These are phyloP conservation scores for Leptinotarsa tumamoca DNA, from an alignment of 2,888 invertebrate genomes.

Conservation along the genomic window DNA sequence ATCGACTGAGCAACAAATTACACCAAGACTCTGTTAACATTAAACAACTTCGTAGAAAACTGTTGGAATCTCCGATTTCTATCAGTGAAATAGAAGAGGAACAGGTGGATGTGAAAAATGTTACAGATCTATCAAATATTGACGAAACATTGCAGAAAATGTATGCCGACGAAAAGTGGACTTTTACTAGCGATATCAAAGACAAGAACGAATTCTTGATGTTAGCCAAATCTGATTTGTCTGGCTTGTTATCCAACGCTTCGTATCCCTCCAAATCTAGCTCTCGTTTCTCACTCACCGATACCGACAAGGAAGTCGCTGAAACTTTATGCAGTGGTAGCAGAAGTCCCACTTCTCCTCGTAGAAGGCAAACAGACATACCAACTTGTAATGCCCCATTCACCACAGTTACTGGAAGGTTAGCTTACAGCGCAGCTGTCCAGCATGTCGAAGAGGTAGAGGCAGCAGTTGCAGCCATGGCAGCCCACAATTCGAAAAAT, in stretches of 20 bases:
- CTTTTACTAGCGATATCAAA: slow-evolving; percentile 75
- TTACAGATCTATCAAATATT: slow-evolving; percentile 73
- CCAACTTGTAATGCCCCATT: slow-evolving; percentile 72
- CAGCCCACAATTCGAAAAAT: slow-evolving; percentile 61
- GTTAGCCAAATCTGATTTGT: slow-evolving; percentile 65
- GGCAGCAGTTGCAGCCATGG: slow-evolving; percentile 53
- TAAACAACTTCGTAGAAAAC: slow-evolving; percentile 79
- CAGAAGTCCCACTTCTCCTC: slow-evolving; percentile 70
- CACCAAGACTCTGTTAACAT: slow-evolving; percentile 84
- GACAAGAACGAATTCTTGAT: slow-evolving; percentile 73
- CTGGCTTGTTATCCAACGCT: slow-evolving; percentile 65
- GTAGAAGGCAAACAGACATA: slow-evolving; percentile 71
- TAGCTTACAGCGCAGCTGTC: slow-evolving; percentile 77
- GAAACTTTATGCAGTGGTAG: slow-evolving; percentile 71
- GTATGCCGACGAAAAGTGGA: slow-evolving; percentile 77
- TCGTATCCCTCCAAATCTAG: slow-evolving; percentile 67
- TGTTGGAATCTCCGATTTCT: slow-evolving; percentile 75
- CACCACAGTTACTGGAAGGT: slow-evolving; percentile 74
- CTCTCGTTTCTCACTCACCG: slow-evolving; percentile 74
- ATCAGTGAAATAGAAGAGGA: slow-evolving; percentile 57
- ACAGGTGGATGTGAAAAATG: slow-evolving; percentile 70
- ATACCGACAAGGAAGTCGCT: slow-evolving; percentile 76
- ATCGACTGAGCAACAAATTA: slow-evolving; percentile 80
- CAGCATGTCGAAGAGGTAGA: slow-evolving; percentile 73
- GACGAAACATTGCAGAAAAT: slow-evolving; percentile 79